A percentile compares a stretch with the other conserved stretches of the same genome.
Evolutionary conservation across 2,888 invertebrate genomes (phyloP).

Genomic region (Xylota segnis): DNA sequence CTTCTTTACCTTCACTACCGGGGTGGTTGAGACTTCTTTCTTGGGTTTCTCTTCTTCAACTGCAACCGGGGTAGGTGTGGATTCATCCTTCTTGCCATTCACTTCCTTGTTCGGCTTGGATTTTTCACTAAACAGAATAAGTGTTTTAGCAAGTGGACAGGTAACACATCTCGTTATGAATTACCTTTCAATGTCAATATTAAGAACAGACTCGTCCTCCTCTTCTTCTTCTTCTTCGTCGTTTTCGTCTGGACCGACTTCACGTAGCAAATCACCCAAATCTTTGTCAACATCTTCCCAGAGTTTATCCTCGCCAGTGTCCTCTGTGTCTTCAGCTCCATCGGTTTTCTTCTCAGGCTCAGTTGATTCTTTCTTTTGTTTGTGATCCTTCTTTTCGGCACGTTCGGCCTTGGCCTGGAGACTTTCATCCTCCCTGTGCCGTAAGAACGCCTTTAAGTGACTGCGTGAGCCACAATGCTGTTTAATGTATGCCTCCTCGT

Average conservation of each 20-base stretch:
- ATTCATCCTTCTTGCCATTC: slow-evolving; percentile 84
- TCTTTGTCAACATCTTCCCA: slow-evolving; percentile 94
- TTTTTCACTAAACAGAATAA: slow-evolving; percentile 85
- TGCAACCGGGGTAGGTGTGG: slow-evolving; percentile 71
- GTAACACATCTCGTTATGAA: slow-evolving; percentile 79
- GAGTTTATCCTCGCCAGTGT: slow-evolving; percentile 88
- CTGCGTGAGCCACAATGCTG: slow-evolving; percentile 91
- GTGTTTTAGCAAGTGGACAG: slow-evolving; percentile 84
- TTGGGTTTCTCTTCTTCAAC: slow-evolving; percentile 74
- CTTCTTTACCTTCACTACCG: slow-evolving; percentile 74
- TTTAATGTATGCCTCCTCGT: slow-evolving; percentile 87
- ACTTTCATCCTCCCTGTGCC: slow-evolving; percentile 91
- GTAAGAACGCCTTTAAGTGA: slow-evolving; percentile 91
- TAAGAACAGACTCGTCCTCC: slow-evolving; percentile 87
- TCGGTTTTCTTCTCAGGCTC: slow-evolving; percentile 69
- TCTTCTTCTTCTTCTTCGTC: slow-evolving; percentile 88
- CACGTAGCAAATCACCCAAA: slow-evolving; percentile 90
- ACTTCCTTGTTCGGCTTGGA: slow-evolving; percentile 81
- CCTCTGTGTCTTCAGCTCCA: slow-evolving; percentile 83
- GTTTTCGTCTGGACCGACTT: slow-evolving; percentile 88
- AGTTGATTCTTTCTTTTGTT: slow-evolving; percentile 78
- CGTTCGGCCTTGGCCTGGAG: slow-evolving; percentile 90
- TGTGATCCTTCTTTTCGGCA: slow-evolving; percentile 86
- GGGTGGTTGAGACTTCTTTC: slow-evolving; percentile 65
- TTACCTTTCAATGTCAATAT: slow-evolving; percentile 86